A percentile compares a stretch with the other conserved stretches of the same genome.
These are phyloP conservation scores for Julus scanicus DNA, from an alignment of 2,888 invertebrate species.

Conservation along the genomic window DNA sequence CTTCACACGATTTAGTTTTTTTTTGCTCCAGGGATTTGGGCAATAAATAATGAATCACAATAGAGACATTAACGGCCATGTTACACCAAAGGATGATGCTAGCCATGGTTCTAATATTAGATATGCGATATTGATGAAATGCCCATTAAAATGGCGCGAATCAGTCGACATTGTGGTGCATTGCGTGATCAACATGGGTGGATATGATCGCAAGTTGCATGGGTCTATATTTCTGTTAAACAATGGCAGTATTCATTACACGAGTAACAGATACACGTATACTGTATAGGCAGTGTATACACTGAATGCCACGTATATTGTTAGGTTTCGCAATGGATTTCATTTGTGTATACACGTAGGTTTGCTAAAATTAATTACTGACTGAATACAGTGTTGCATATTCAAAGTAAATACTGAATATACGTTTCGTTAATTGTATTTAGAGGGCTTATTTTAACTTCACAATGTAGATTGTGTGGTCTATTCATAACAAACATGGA, in stretches of 20 bases:
- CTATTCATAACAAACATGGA: too few species aligned
- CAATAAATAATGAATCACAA: neutral
- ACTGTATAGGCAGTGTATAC: too few species aligned
- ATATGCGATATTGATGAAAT: neutral
- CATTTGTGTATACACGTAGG: neutral
- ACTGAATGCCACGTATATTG: neutral
- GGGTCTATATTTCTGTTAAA: neutral
- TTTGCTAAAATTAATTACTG: neutral
- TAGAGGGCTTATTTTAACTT: neutral
- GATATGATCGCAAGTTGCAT: neutral
- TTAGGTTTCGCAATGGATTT: neutral
- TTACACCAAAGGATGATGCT: neutral
- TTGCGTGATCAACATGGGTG: conserved; percentile 19
- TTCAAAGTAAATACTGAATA: neutral
- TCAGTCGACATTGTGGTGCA: conserved; percentile 7
- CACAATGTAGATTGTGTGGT: neutral
- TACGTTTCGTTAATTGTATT: neutral
- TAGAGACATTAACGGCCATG: neutral
- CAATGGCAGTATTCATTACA: neutral
- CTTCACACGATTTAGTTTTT: too few species aligned
- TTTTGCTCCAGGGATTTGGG: too few species aligned
- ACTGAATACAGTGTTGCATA: neutral
- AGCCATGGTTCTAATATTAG: neutral
- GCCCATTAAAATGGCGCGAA: conserved; percentile 8
- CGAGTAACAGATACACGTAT: neutral